phyloP scores from a whole-genome alignment of 2,113 vertebrate genomes.

The Tonatia bakeri region DNA sequence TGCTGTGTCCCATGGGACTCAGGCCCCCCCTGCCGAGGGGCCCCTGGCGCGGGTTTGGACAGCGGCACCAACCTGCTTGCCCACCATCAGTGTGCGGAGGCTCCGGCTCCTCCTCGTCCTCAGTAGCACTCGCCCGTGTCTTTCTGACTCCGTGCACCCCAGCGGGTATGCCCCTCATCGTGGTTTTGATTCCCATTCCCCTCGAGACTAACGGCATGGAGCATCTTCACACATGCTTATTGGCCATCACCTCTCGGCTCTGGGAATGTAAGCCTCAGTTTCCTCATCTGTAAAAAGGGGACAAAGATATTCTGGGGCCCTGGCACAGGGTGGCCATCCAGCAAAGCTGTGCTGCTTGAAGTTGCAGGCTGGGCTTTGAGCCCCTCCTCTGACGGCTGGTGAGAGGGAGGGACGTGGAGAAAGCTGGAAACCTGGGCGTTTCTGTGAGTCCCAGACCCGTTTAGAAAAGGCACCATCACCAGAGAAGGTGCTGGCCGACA shows the following conservation, averaged over 20 bases:
- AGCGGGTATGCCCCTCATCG: accelerated
- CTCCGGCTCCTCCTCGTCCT: neutral
- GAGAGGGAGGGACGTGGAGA: neutral
- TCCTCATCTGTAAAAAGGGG: neutral
- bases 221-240: neutral
- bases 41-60: accelerated
- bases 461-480: neutral
- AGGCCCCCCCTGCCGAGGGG: neutral
- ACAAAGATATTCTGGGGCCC: neutral
- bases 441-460: neutral
- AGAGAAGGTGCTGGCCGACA: neutral
- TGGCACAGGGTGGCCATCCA: neutral
- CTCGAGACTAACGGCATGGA: neutral
- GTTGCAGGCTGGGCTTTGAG: neutral
- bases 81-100: accelerated
- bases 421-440: neutral
- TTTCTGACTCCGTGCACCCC: neutral
- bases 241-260: neutral
- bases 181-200: neutral
- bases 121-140: accelerated
- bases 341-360: neutral
- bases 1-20: accelerated
- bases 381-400: neutral
- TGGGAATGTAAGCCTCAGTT: neutral
- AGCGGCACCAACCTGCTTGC: accelerated